Evolutionary conservation across 1,140 invertebrate species (phyloP), one percentile per base, ranked within the genome.

Genomic region (Gryllus bimaculatus): DNA sequence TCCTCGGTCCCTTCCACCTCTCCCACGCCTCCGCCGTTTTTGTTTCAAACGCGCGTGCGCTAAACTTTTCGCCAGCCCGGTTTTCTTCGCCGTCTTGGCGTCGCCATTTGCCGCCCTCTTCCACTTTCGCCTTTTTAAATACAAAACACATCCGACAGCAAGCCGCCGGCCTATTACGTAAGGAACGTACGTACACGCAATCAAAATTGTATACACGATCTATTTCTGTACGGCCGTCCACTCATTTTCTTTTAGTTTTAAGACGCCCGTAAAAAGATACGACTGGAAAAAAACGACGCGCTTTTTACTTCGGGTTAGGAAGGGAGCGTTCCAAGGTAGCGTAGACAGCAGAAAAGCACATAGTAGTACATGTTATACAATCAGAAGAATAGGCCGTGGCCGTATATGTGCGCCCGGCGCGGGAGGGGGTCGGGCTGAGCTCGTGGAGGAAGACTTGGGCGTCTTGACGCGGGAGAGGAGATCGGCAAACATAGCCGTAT

Each of bases 151-250:
- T 66, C 54, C 54, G 54, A 66, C 54, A 66, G 54, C 54, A 66
- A 66, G 54, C 54, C 7, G n/a, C 18, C 54, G 10, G 18, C 2
- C 2, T 66, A 66, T 66, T 66, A 66, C 10, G 18, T 18, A 66
- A 66, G n/a, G 54, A 66, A 66, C 54, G 54, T 66, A 66, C 54
- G 54, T 66, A 66, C 54, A 66, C 54, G 54, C 54, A 66, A 66
- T 66, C 54, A 66, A 66, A 66, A 66, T 66, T 66, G 54, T 66
- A 66, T 66, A 66, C 54, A 66, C 54, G n/a, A 66, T 66, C 2
- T 66, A 66, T 66, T 66, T 66, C 54, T 66, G 2, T 66, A 66
- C 54, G 18, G 54, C 54, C 54, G 54, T 66, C n/a, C 54, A 66
- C 54, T 66, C 54, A 66, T 66, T 66, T 66, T 18, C 54, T 66